Evolutionary conservation across 2,888 invertebrate species (phyloP), one percentile per base, ranked within the genome.

Genomic region (Lasioglossum lativentre): DNA sequence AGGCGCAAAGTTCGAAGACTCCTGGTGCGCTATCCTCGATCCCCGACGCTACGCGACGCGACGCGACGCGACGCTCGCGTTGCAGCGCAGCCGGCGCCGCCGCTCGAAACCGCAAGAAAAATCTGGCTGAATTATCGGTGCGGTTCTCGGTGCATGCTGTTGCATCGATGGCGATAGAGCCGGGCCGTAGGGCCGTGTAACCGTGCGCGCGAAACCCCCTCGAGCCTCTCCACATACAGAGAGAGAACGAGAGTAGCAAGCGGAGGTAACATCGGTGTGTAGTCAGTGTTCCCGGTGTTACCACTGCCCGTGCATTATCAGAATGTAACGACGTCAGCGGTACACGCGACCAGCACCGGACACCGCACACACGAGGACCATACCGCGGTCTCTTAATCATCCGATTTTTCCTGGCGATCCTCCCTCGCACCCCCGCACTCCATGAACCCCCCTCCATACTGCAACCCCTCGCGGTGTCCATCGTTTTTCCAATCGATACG

Each of bases 41-140:
- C 30, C 40, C 5, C 68, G 66, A 73, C 81, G 85, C 82, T 78
- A 34, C 34, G 34, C 34, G 34, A 34, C 34, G 72, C 88, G 84
- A 78, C 38, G 38, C 78, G 45, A 30, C 45, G 72, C 88, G 84
- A 84, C 27, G 52, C 68, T 77, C 47, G 82, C 78, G 81, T 80
- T 82, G 83, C 82, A 85, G 45, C 85, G 82, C 93, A 93, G 88
- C 94, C 92, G 94, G 93, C 92, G 92, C 92, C 93, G 91, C 90
- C 66, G 90, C 86, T 89, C 76, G 84, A 90, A 91, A 93, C 94
- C 94, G 91, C 94, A 94, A 94, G 92, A 93, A 95, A 94, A 93
- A 94, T 92, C 91, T 90, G 87, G 89, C 92, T 94, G 93, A 94
- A 95, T 94, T 94, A 94, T 94, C 93, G 94, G 92, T 93, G 93